Evolutionary conservation across 1,140 invertebrate genomes (phyloP).

Genomic region (Phymorhynchus buccinoides): DNA sequence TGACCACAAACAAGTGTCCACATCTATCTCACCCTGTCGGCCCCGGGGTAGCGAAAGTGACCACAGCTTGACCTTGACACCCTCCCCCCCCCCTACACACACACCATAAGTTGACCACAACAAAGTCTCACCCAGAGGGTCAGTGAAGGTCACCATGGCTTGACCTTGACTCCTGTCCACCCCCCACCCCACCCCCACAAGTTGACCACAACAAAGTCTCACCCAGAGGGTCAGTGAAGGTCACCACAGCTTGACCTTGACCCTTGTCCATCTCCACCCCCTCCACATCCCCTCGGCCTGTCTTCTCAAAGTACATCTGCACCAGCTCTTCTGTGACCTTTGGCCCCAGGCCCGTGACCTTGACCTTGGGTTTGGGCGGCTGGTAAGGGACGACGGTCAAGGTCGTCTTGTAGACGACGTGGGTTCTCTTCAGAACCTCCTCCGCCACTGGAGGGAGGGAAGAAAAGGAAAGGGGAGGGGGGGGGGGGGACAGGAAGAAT

Average conservation of each 20-base stretch:
- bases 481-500: too few relatives aligned
- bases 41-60: too few relatives aligned
- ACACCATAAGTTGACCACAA: not conserved
- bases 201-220: not conserved
- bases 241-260: conserved; percentile 26
- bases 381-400: conserved; percentile 9
- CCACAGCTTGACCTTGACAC: too few relatives aligned
- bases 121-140: too few relatives aligned
- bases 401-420: not conserved
- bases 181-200: not conserved
- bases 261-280: not conserved
- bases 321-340: conserved; percentile 12
- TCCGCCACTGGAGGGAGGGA: conserved; percentile 6
- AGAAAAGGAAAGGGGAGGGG: too few relatives aligned
- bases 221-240: conserved; percentile 25
- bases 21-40: too few relatives aligned
- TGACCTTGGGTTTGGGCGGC: not conserved
- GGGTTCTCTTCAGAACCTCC: conserved; percentile 10
- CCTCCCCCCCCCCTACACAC: too few relatives aligned
- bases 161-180: too few relatives aligned
- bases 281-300: conserved; percentile 46
- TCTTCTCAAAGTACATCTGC: conserved; percentile 51
- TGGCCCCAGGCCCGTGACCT: not conserved
- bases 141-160: too few relatives aligned
- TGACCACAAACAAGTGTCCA: too few relatives aligned